Percentiles rank a stretch among this genome's conserved stretches.
These are phyloP conservation scores for Xanthorhoe designata DNA, from an alignment of 2,888 invertebrate genomes.

Conservation along the genomic window DNA sequence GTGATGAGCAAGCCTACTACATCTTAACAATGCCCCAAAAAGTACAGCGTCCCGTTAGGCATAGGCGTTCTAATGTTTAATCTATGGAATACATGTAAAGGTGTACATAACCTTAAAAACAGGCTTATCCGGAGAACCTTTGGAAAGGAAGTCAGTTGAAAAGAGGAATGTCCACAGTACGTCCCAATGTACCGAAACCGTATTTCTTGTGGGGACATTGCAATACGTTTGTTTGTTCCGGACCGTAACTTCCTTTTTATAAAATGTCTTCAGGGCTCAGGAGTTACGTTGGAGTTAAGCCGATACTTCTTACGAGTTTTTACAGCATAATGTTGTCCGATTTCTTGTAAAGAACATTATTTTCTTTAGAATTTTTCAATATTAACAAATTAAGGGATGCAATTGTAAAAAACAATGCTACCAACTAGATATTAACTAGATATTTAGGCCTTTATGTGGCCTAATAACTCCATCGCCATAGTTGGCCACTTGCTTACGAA, in stretches of 20 bases:
- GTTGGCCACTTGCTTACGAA: no score
- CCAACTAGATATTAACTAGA: no score
- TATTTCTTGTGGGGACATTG: constrained; percentile 65
- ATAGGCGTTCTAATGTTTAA: background rate
- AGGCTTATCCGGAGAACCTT: constrained; percentile 15
- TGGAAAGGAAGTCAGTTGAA: constrained; percentile 26
- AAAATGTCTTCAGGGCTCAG: constrained; percentile 62
- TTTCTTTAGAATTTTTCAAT: background rate
- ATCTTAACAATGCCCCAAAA: no score
- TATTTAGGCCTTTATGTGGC: no score
- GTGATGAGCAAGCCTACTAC: no score
- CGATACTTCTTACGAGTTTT: constrained; percentile 63
- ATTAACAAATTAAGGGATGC: background rate
- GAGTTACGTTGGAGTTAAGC: constrained; percentile 58
- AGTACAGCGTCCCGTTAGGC: no score
- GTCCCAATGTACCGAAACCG: constrained; percentile 57
- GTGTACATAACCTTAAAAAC: background rate
- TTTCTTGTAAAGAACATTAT: constrained; percentile 2
- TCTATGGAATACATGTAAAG: background rate
- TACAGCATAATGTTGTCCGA: constrained; percentile 29
- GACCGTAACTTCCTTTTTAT: constrained; percentile 72
- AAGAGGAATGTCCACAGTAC: constrained; percentile 55
- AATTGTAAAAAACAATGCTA: background rate
- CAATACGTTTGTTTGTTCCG: constrained; percentile 77
- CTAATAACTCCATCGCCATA: no score